Conservation (phyloP, 2,797 vertebrate genomes). For the Chloroceryle inda region DNA sequence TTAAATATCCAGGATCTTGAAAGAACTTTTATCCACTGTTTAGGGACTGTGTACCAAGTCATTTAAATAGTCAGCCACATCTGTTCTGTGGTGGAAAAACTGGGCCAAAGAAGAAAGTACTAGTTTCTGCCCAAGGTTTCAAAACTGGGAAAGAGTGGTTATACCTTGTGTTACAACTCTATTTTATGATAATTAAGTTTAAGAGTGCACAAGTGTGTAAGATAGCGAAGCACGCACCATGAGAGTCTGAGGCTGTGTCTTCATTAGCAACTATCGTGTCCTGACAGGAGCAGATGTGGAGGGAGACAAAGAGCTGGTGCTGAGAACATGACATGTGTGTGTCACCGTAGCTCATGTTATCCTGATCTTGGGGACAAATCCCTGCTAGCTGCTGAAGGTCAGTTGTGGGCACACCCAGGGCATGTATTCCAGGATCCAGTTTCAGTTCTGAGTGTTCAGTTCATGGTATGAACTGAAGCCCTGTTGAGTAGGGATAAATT, state of each 20-base stretch:
- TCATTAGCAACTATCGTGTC: accelerated
- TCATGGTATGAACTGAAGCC: not conserved
- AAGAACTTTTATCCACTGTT: not conserved
- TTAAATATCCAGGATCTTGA: not conserved
- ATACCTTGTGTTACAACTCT: not conserved
- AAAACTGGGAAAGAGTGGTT: not conserved
- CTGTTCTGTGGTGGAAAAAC: not conserved
- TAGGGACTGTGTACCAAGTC: not conserved
- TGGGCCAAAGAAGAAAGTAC: not conserved
- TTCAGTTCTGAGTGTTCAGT: not conserved
- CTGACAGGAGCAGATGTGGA: not conserved
- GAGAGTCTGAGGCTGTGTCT: not conserved
- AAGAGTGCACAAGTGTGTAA: not conserved
- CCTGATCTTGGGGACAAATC: not conserved
- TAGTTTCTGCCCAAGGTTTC: not conserved
- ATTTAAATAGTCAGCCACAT: not conserved
- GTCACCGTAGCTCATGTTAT: not conserved
- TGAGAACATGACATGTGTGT: accelerated
- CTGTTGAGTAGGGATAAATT: not conserved
- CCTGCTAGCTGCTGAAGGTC: not conserved
- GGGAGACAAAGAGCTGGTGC: not conserved
- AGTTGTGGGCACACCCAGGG: not conserved
- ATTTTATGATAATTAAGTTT: not conserved
- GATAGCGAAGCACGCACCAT: not conserved
- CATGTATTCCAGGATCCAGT: not conserved